phyloP scores from a whole-genome alignment of 2,113 vertebrate species.

The Cryptomyrus ogoouensis region DNA sequence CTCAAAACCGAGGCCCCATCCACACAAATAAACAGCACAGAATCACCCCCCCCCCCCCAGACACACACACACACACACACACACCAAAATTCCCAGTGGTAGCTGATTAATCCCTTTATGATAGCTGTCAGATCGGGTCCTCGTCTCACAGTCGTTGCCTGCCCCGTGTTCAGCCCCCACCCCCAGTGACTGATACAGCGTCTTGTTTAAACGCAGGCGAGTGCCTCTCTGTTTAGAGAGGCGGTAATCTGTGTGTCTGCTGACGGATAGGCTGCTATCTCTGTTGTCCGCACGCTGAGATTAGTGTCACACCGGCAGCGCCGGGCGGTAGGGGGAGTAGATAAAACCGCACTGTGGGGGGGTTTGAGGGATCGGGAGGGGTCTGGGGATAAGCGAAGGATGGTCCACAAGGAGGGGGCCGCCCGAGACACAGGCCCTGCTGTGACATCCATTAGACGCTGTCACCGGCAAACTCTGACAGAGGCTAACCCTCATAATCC shows the following conservation, averaged over 20 bases:
- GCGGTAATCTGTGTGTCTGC: conserved; percentile 25
- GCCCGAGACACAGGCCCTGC: background rate
- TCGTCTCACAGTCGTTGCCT: background rate
- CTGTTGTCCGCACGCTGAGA: conserved; percentile 28
- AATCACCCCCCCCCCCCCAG: background rate
- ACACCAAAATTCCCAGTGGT: background rate
- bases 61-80: background rate
- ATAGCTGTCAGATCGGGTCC: conserved; percentile 4
- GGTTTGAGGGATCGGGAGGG: background rate
- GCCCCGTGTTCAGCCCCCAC: background rate
- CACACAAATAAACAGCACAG: background rate
- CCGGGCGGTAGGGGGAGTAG: background rate
- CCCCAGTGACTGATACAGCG: conserved; percentile 18
- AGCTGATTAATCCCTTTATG: conserved; percentile 23
- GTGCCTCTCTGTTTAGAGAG: conserved; percentile 27
- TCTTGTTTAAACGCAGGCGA: conserved; percentile 16
- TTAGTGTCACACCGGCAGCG: conserved; percentile 19
- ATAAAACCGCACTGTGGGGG: background rate
- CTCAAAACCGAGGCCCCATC: background rate
- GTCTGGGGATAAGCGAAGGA: background rate
- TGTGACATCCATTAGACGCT: conserved; percentile 21
- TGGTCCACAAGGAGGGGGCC: background rate
- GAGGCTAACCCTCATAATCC: background rate
- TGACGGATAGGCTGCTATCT: conserved; percentile 24
- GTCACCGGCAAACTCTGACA: conserved; percentile 11